Evolutionary conservation across 92 coral and sea anemone genomes (phyloP).

Genomic region (Paramuricea clavata): DNA sequence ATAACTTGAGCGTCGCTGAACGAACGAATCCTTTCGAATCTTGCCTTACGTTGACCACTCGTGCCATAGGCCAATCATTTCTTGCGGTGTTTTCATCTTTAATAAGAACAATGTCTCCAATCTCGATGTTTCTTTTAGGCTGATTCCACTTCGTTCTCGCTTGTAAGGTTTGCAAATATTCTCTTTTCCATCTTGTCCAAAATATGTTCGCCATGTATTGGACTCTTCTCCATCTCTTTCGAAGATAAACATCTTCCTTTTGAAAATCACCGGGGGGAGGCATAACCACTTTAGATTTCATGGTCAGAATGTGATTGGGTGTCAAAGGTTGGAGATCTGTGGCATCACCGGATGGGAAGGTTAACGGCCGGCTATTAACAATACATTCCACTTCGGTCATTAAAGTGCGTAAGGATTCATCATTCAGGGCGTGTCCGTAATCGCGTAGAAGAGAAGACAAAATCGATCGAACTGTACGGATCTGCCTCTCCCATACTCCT

Average conservation of each 20-base stretch:
- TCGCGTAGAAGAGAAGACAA: conserved; percentile 41
- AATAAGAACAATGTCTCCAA: background rate
- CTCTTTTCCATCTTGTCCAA: conserved; percentile 49
- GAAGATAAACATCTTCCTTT: conserved; percentile 44
- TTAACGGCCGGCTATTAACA: background rate
- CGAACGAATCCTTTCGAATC: background rate
- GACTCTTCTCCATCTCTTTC: conserved; percentile 42
- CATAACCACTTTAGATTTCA: conserved; percentile 54
- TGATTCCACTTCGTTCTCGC: background rate
- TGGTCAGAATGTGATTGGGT: conserved; percentile 40
- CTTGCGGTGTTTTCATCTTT: background rate
- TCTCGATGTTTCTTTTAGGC: background rate
- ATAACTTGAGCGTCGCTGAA: background rate
- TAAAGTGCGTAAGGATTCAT: background rate
- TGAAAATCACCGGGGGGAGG: conserved; percentile 64
- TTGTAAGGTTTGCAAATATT: conserved; percentile 37
- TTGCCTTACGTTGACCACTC: background rate
- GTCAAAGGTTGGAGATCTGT: background rate
- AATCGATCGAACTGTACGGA: conserved; percentile 40
- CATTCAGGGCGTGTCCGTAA: conserved; percentile 45
- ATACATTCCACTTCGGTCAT: background rate
- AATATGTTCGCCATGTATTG: conserved; percentile 42
- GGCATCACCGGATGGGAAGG: background rate
- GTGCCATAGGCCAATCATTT: background rate
- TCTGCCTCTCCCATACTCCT: conserved; percentile 62